These are phyloP conservation scores for Drosophila dives DNA, from an alignment of 2,888 invertebrate genomes.

Conservation along the genomic window DNA sequence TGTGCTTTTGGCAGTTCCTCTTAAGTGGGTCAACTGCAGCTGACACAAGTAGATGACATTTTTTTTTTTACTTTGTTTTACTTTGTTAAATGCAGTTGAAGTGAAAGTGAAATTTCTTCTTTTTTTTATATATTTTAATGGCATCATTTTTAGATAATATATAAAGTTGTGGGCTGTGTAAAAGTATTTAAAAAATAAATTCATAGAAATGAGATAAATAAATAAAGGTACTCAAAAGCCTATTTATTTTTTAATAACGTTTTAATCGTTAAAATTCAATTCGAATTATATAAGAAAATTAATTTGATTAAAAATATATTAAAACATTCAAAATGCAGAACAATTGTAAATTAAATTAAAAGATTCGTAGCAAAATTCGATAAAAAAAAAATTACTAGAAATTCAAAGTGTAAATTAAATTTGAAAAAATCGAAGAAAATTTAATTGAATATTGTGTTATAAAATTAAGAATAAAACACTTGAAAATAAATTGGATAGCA, in stretches of 20 bases:
- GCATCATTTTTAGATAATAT: slow-evolving; percentile 1
- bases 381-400: not conserved
- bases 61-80: slow-evolving; percentile 18
- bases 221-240: not conserved
- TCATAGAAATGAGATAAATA: not conserved
- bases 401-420: too few relatives aligned
- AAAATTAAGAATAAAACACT: not conserved
- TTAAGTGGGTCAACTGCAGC: slow-evolving; percentile 59
- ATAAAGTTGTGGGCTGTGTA: not conserved
- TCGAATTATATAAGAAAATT: too few relatives aligned
- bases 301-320: too few relatives aligned
- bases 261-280: too few relatives aligned
- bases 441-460: not conserved
- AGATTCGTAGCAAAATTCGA: not conserved
- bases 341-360: not conserved
- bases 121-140: not conserved
- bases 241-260: not conserved
- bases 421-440: not conserved
- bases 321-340: too few relatives aligned
- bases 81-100: slow-evolving; percentile 3
- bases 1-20: slow-evolving; percentile 50
- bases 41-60: slow-evolving; percentile 43
- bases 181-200: not conserved
- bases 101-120: slow-evolving; percentile 38
- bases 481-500: not conserved